A percentile compares a stretch with the other conserved stretches of the same genome.
Evolutionary conservation across 2,113 vertebrate genomes (phyloP).

Genomic region (Trachemys scripta): DNA sequence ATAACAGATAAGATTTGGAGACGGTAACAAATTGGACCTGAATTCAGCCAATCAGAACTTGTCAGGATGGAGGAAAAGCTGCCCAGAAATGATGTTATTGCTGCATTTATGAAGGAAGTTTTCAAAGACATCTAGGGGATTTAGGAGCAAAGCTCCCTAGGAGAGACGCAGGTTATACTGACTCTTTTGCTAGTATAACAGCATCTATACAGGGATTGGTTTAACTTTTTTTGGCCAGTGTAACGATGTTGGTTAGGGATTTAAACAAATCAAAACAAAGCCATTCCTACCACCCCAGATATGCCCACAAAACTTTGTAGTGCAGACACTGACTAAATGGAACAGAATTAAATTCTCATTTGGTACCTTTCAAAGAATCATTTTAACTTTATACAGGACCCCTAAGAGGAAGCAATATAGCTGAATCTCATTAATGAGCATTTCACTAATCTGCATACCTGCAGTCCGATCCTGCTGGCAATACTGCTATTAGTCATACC

Average conservation of each 20-base stretch:
- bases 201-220: background rate
- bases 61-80: background rate
- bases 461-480: fast-evolving
- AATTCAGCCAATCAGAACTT: background rate
- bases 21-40: conserved; percentile 5
- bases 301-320: background rate
- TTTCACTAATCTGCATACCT: background rate
- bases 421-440: background rate
- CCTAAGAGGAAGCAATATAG: fast-evolving
- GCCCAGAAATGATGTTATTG: background rate
- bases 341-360: background rate
- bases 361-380: background rate
- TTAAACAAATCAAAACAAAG: background rate
- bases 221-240: too few species aligned
- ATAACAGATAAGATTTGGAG: background rate
- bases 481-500: fast-evolving
- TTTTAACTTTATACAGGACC: background rate
- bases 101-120: conserved; percentile 19
- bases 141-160: background rate
- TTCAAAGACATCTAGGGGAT: conserved; percentile 31
- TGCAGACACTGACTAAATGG: background rate
- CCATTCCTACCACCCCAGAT: background rate
- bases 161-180: background rate
- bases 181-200: background rate
- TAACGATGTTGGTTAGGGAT: background rate